phyloP scores from a whole-genome alignment of 2,888 invertebrate species.

The Copidosoma aretas region DNA sequence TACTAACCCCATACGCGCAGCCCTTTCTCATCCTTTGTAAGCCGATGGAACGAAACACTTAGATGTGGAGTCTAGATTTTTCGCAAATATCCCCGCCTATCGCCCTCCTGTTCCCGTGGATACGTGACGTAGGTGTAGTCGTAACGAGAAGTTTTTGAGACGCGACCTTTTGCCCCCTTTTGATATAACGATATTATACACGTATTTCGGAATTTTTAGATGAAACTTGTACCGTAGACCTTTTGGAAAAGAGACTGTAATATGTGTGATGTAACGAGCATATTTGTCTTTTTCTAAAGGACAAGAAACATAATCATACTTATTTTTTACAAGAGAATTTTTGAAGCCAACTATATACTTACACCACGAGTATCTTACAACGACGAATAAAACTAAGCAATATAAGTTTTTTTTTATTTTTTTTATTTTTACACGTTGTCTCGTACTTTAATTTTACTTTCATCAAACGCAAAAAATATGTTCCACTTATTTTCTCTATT shows the following conservation, averaged over 20 bases:
- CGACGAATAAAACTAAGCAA: slow-evolving; percentile 17
- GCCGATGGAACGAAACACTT: too few relatives aligned
- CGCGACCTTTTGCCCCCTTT: not conserved
- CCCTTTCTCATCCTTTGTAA: too few relatives aligned
- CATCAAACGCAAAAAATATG: not conserved
- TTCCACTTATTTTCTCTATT: slow-evolving; percentile 18
- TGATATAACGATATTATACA: too few relatives aligned
- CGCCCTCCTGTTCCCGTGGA: too few relatives aligned
- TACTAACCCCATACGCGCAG: too few relatives aligned
- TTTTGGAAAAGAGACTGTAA: slow-evolving; percentile 2
- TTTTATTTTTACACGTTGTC: not conserved
- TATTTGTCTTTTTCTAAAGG: slow-evolving; percentile 10
- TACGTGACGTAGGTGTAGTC: too few relatives aligned
- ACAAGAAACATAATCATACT: slow-evolving; percentile 4
- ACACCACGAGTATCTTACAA: slow-evolving; percentile 2
- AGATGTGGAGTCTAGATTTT: too few relatives aligned
- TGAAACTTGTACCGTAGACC: slow-evolving; percentile 22
- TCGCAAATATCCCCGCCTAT: too few relatives aligned
- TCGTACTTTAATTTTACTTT: slow-evolving; percentile 10
- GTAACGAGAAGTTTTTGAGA: not conserved
- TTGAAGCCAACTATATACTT: slow-evolving; percentile 9
- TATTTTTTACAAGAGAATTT: slow-evolving; percentile 30
- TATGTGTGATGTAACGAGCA: slow-evolving; percentile 3
- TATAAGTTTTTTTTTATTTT: slow-evolving; percentile 17
- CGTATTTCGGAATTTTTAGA: too few relatives aligned